Evolutionary conservation across 2,113 vertebrate species (phyloP).

Genomic region (Triplophysa siluroides): DNA sequence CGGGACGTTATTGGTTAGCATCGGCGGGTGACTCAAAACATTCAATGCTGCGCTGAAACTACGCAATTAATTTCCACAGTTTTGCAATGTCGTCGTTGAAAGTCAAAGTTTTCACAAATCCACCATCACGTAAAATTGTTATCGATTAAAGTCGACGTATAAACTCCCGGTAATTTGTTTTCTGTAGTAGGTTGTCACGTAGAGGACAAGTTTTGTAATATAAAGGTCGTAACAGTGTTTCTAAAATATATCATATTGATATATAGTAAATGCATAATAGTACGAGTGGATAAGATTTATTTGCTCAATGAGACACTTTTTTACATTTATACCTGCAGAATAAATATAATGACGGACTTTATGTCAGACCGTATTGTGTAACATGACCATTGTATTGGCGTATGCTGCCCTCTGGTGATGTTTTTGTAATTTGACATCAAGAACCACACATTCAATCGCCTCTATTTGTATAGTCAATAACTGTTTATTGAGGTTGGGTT

Average conservation of each 20-base stretch:
- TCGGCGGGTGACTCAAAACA: not conserved
- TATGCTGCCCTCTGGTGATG: slow-evolving; percentile 38
- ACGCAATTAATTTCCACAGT: not conserved
- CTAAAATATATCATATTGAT: too few species aligned
- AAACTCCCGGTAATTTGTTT: too few species aligned
- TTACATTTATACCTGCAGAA: not conserved
- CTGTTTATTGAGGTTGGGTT: slow-evolving; percentile 60
- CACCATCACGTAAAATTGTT: not conserved
- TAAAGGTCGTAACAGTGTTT: too few species aligned
- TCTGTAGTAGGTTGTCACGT: too few species aligned
- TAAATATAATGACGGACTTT: too few species aligned
- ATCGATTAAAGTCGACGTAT: too few species aligned
- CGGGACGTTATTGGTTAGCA: slow-evolving; percentile 36
- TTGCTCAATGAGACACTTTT: not conserved
- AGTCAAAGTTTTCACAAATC: not conserved
- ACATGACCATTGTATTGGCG: not conserved
- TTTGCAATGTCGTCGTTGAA: too few species aligned
- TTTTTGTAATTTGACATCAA: not conserved
- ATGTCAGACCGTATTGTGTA: not conserved
- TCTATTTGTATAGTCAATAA: slow-evolving; percentile 43
- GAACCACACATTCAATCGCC: slow-evolving; percentile 18
- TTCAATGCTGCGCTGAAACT: slow-evolving; percentile 30
- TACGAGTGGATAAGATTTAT: too few species aligned
- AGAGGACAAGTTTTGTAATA: too few species aligned
- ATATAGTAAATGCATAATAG: too few species aligned